Percentiles rank a stretch among this genome's conserved stretches.
Evolutionary conservation across 2,797 vertebrate species (phyloP).

Genomic region (Clarias platycephalus): DNA sequence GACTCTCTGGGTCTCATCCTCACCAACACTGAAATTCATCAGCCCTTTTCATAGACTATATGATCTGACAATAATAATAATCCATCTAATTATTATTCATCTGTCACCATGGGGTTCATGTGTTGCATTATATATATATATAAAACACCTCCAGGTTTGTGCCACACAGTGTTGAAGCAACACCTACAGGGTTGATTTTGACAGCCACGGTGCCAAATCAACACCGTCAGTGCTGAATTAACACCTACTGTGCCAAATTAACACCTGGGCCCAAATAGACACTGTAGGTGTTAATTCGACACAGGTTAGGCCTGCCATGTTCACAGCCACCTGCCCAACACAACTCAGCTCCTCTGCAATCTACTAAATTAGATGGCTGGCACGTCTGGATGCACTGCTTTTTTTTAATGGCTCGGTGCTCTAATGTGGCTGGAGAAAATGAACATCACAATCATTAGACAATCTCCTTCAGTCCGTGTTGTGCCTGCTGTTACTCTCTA

Average conservation of each 20-base stretch:
- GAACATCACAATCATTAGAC: slow-evolving; percentile 2
- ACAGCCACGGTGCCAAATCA: slow-evolving; percentile 21
- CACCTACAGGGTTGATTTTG: slow-evolving; percentile 20
- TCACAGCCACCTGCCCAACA: slow-evolving; percentile 9
- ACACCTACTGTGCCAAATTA: slow-evolving; percentile 31
- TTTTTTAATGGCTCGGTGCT: background rate
- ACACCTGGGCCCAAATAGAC: slow-evolving; percentile 30
- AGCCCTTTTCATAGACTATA: background rate
- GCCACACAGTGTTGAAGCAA: slow-evolving; percentile 10
- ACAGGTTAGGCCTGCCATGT: slow-evolving; percentile 31
- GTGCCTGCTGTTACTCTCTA: background rate
- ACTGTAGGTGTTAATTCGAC: slow-evolving; percentile 31
- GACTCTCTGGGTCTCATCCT: background rate
- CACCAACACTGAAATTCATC: background rate
- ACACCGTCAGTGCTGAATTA: slow-evolving; percentile 9
- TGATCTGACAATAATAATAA: background rate
- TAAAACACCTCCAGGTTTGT: slow-evolving; percentile 9
- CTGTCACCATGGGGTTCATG: background rate
- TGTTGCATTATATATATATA: background rate
- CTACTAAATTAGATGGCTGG: slow-evolving; percentile 2
- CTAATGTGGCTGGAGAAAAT: slow-evolving; percentile 27
- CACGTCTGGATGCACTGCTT: slow-evolving; percentile 2
- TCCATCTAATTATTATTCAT: slow-evolving; percentile 13
- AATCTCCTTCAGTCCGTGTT: background rate
- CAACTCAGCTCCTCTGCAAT: background rate